Evolutionary conservation across 2,113 vertebrate genomes (phyloP).

Genomic region (Scalopus aquaticus): DNA sequence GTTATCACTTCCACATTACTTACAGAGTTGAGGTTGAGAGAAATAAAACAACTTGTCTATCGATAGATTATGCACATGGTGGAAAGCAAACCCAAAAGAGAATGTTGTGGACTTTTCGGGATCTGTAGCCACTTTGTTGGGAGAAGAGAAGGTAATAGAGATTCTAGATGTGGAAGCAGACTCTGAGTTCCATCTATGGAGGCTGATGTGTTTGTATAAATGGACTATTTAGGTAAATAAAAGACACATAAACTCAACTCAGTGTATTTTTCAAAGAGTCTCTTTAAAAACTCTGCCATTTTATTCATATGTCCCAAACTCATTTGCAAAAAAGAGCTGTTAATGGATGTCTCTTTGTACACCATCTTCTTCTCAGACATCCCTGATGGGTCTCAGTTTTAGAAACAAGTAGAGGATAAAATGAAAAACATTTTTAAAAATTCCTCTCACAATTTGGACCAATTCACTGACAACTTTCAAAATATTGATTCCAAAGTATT

Average conservation of each 20-base stretch:
- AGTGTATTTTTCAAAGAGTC: neutral
- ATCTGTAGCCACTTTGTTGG: neutral
- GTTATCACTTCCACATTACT: neutral
- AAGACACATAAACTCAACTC: neutral
- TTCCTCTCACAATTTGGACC: constrained; percentile 75
- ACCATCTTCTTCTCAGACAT: constrained; percentile 63
- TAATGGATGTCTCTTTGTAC: neutral
- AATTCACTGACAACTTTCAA: constrained; percentile 77
- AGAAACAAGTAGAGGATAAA: constrained; percentile 74
- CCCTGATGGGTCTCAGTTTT: constrained; percentile 75
- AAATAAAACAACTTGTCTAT: neutral
- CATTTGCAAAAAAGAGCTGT: constrained; percentile 34
- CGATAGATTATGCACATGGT: neutral
- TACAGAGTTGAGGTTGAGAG: neutral
- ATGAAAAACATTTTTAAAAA: constrained; percentile 65
- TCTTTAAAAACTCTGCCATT: neutral
- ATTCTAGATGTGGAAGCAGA: neutral
- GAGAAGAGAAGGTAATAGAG: neutral
- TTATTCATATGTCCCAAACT: constrained; percentile 16
- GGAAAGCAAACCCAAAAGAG: neutral
- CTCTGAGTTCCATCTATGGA: neutral
- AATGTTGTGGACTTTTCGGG: neutral
- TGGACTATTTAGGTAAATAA: neutral
- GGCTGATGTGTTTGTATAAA: neutral
- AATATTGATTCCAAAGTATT: constrained; percentile 79